Conservation (phyloP, 2,888 invertebrate species). For the Pseudococcus viburni region DNA sequence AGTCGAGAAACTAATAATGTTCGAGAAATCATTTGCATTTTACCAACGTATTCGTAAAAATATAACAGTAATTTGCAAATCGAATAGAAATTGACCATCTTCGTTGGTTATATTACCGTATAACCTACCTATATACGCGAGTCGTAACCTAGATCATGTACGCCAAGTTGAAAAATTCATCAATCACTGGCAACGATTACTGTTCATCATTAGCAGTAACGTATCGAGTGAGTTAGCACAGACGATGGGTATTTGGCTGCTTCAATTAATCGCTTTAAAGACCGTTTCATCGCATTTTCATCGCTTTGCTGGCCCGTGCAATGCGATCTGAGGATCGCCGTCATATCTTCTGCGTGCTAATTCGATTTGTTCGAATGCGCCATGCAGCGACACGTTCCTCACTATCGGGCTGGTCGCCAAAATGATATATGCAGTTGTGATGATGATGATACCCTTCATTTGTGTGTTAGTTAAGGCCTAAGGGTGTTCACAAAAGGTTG, state of each 20-base stretch:
- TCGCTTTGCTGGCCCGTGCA: constrained; percentile 64
- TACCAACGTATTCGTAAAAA: constrained; percentile 9
- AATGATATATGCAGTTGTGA: not conserved
- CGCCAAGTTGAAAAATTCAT: constrained; percentile 45
- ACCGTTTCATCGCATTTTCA: constrained; percentile 66
- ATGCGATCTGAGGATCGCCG: constrained; percentile 59
- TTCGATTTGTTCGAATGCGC: constrained; percentile 61
- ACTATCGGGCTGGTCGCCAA: constrained; percentile 26
- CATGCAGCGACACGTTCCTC: constrained; percentile 59
- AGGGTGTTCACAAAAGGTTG: too few species aligned
- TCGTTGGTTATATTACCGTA: not conserved
- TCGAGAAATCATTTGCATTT: constrained; percentile 42
- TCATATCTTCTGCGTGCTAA: constrained; percentile 64
- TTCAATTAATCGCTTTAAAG: constrained; percentile 66
- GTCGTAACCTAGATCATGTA: constrained; percentile 48
- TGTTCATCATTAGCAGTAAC: constrained; percentile 51
- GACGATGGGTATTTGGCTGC: constrained; percentile 47
- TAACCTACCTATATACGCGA: constrained; percentile 30
- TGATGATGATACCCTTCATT: too few species aligned
- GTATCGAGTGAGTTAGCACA: constrained; percentile 20
- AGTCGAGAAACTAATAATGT: constrained; percentile 43
- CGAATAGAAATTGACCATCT: constrained; percentile 48
- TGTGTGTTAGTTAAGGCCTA: too few species aligned
- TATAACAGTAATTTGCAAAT: constrained; percentile 52
- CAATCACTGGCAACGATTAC: constrained; percentile 46